Evolutionary conservation across 2,113 vertebrate species (phyloP).

Genomic region (Rhabdomys dilectus): DNA sequence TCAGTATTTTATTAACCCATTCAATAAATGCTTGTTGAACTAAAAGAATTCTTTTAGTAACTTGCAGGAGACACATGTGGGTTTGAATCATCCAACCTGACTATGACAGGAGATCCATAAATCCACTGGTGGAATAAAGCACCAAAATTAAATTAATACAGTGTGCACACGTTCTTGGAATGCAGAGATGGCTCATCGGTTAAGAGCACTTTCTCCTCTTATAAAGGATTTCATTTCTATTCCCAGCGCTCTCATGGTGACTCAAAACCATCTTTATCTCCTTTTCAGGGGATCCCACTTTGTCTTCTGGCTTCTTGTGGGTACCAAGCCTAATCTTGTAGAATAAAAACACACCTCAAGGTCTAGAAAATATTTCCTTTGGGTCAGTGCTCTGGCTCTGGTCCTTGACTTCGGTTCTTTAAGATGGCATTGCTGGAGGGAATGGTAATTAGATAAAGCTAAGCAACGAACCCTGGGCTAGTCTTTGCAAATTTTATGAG

Average conservation of each 20-base stretch:
- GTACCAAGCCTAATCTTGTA: background rate
- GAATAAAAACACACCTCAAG: background rate
- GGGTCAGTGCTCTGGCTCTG: background rate
- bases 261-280: background rate
- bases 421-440: background rate
- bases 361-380: accelerated
- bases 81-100: background rate
- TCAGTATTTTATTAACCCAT: background rate
- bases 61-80: background rate
- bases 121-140: background rate
- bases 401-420: background rate
- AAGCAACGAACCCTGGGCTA: background rate
- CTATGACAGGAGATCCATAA: accelerated
- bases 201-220: background rate
- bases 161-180: background rate
- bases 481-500: background rate
- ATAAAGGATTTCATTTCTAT: too few species aligned
- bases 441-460: background rate
- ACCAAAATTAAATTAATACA: background rate
- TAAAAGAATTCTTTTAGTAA: background rate
- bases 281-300: background rate
- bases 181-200: background rate
- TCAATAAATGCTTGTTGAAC: background rate
- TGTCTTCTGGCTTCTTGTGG: background rate
- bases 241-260: background rate